phyloP scores from a whole-genome alignment of 1,140 invertebrate genomes.

The Piezodorus guildinii region DNA sequence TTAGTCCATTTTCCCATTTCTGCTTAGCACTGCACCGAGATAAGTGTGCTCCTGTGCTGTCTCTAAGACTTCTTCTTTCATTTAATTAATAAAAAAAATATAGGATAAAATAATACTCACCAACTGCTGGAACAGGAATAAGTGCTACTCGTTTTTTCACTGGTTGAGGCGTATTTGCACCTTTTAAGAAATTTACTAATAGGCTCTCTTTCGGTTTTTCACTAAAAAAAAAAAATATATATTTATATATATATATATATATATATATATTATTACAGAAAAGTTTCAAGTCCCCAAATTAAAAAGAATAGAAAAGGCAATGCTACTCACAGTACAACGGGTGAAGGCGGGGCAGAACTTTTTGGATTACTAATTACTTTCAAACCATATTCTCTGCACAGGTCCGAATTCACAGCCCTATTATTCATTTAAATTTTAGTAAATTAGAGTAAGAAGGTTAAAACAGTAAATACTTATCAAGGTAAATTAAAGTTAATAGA shows the following conservation, averaged over 20 bases:
- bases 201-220: slow-evolving; percentile 17
- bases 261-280: neutral
- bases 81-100: neutral
- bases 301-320: neutral
- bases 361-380: neutral
- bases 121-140: neutral
- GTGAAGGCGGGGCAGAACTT: neutral
- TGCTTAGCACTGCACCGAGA: too few relatives aligned
- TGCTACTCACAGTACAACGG: neutral
- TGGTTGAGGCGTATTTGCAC: neutral
- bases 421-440: too few relatives aligned
- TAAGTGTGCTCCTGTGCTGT: too few relatives aligned
- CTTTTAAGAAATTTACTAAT: slow-evolving; percentile 9
- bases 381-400: neutral
- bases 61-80: too few relatives aligned
- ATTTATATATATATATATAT: too few relatives aligned
- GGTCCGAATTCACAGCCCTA: neutral
- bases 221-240: neutral
- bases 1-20: too few relatives aligned
- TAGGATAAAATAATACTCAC: neutral
- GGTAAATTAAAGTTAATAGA: too few relatives aligned
- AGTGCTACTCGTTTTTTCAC: slow-evolving; percentile 13
- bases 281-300: neutral
- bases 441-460: neutral
- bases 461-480: neutral